Percentiles rank a stretch among this genome's conserved stretches.
These are phyloP conservation scores for Phorcus lineatus DNA, from an alignment of 2,888 invertebrate species.

Conservation along the genomic window DNA sequence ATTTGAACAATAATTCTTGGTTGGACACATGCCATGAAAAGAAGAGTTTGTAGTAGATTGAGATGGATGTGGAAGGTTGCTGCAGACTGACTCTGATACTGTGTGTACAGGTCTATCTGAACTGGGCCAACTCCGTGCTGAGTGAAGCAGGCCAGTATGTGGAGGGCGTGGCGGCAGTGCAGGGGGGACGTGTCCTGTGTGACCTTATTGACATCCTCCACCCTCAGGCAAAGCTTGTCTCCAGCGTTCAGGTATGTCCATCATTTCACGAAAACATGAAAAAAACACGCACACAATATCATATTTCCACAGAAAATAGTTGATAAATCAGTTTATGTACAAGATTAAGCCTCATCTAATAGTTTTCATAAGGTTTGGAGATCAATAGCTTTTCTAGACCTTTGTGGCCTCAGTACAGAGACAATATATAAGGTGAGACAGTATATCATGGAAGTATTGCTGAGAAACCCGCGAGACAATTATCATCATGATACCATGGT, in stretches of 20 bases:
- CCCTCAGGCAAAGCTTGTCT: slow-evolving; percentile 52
- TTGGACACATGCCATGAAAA: too few relatives aligned
- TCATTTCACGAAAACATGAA: background rate
- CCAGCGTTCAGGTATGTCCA: slow-evolving; percentile 53
- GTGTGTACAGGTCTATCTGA: slow-evolving; percentile 63
- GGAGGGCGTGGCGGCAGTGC: slow-evolving; percentile 58
- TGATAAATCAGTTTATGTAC: too few relatives aligned
- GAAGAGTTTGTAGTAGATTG: too few relatives aligned
- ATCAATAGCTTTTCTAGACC: too few relatives aligned
- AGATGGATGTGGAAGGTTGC: background rate
- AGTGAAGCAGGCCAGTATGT: slow-evolving; percentile 53
- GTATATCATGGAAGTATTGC: too few relatives aligned
- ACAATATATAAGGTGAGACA: too few relatives aligned
- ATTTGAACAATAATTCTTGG: too few relatives aligned
- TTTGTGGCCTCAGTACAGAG: too few relatives aligned
- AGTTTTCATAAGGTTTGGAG: too few relatives aligned
- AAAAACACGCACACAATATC: background rate
- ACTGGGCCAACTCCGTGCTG: slow-evolving; percentile 70
- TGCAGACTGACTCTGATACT: background rate
- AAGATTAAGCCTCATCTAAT: too few relatives aligned
- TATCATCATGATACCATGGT: too few relatives aligned
- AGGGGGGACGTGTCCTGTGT: slow-evolving; percentile 64
- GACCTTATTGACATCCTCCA: slow-evolving; percentile 63
- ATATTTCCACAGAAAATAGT: background rate
- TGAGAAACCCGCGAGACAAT: too few relatives aligned